A percentile compares a stretch with the other conserved stretches of the same genome.
Evolutionary conservation across 2,888 invertebrate genomes (phyloP).

Genomic region (Oscheius sp.): DNA sequence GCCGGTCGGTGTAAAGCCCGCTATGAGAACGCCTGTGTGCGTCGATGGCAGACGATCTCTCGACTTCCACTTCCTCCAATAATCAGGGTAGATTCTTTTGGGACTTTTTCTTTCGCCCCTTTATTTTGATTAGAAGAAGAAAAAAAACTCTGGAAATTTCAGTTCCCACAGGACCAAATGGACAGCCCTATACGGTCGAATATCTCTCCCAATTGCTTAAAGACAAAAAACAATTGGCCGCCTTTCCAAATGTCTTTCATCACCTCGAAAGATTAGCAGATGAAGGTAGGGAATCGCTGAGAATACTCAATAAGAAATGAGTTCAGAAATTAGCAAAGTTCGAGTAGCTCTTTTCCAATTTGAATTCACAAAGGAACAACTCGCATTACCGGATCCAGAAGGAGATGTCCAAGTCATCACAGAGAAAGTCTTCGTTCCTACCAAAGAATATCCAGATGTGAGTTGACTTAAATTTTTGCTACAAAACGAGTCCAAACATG

Average conservation of each 20-base stretch:
- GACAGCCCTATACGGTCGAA: slow-evolving; percentile 84
- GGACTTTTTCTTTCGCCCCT: neutral
- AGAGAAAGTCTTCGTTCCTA: slow-evolving; percentile 99
- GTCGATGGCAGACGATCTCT: slow-evolving; percentile 24
- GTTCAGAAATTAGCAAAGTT: slow-evolving; percentile 94
- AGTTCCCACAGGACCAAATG: slow-evolving; percentile 23
- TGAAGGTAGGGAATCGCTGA: slow-evolving; percentile 81
- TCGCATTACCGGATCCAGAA: slow-evolving; percentile 64
- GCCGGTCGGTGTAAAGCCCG: neutral
- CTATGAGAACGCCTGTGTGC: slow-evolving; percentile 17
- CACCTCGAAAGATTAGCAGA: slow-evolving; percentile 98
- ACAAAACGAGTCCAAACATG: too few species aligned
- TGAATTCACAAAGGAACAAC: slow-evolving; percentile 84
- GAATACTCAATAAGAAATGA: neutral
- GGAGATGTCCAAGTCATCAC: slow-evolving; percentile 83
- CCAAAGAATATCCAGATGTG: slow-evolving; percentile 99
- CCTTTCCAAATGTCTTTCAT: slow-evolving; percentile 98
- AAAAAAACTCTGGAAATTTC: too few species aligned
- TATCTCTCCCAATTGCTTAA: slow-evolving; percentile 99
- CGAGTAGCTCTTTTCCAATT: slow-evolving; percentile 97
- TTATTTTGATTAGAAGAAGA: neutral
- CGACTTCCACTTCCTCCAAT: slow-evolving; percentile 1
- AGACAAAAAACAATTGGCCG: slow-evolving; percentile 99
- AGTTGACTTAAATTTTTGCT: too few species aligned
- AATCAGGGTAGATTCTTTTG: neutral